A percentile compares a stretch with the other conserved stretches of the same genome.
Evolutionary conservation across 2,113 vertebrate genomes (phyloP).

Genomic region (Ceyx cyanopectus): DNA sequence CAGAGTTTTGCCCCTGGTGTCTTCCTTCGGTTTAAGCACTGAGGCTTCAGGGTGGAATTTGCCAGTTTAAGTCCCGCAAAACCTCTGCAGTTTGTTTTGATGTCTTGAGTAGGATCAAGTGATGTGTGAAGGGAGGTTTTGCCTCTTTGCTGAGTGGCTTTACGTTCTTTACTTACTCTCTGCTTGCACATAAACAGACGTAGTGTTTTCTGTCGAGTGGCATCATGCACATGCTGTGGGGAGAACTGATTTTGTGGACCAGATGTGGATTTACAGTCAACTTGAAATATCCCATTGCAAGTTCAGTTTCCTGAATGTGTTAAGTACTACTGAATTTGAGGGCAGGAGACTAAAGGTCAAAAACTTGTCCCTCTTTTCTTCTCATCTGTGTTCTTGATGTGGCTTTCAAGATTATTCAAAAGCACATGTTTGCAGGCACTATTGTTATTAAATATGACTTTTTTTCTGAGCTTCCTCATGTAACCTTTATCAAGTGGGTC

Average conservation of each 20-base stretch:
- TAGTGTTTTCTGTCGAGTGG: slow-evolving; percentile 30
- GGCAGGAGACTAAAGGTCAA: slow-evolving; percentile 56
- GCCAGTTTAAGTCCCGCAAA: not conserved
- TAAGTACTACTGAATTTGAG: slow-evolving; percentile 49
- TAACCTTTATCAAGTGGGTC: slow-evolving; percentile 65
- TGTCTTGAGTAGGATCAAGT: not conserved
- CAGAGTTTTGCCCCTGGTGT: slow-evolving; percentile 13
- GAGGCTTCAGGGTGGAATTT: not conserved
- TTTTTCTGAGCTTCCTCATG: slow-evolving; percentile 61
- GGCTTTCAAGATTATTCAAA: slow-evolving; percentile 67
- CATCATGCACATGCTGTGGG: not conserved
- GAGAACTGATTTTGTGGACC: slow-evolving; percentile 22
- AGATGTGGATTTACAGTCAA: slow-evolving; percentile 56
- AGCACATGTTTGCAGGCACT: slow-evolving; percentile 59
- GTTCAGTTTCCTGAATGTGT: slow-evolving; percentile 44
- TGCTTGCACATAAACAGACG: not conserved
- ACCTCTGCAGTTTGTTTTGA: not conserved
- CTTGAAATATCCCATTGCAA: slow-evolving; percentile 49
- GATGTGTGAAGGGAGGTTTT: not conserved
- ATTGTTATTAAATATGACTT: slow-evolving; percentile 64
- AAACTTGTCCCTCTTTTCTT: slow-evolving; percentile 37
- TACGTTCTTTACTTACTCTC: not conserved
- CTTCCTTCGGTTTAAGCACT: not conserved
- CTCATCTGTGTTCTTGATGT: slow-evolving; percentile 66
- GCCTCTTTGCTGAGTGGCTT: not conserved